A percentile compares a stretch with the other conserved stretches of the same genome.
Evolutionary conservation across 2,797 vertebrate genomes (phyloP).

Genomic region (Knipowitschia caucasica): DNA sequence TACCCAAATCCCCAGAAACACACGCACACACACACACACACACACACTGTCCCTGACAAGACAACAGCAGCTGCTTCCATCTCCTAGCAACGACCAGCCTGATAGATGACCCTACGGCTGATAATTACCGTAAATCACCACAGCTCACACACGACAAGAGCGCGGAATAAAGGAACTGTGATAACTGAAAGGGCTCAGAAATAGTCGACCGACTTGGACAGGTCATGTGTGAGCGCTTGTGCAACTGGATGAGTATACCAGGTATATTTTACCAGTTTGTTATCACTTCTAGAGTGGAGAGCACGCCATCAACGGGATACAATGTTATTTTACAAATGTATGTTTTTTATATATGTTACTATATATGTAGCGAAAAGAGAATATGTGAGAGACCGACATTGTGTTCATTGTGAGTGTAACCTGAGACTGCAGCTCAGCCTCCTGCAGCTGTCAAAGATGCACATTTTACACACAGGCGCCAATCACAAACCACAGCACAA

Average conservation of each 20-base stretch:
- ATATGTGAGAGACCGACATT: conserved; percentile 17
- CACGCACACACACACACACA: conserved; percentile 36
- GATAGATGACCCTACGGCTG: conserved; percentile 97
- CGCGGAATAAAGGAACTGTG: conserved; percentile 34
- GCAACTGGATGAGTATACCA: conserved; percentile 84
- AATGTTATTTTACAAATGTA: neutral
- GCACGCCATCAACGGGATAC: neutral
- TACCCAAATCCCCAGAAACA: conserved; percentile 33
- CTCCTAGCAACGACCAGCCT: conserved; percentile 95
- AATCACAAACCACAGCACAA: conserved; percentile 50
- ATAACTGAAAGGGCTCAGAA: conserved; percentile 58
- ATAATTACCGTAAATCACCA: conserved; percentile 98
- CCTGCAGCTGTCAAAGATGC: conserved; percentile 55
- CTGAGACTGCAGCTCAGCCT: conserved; percentile 61
- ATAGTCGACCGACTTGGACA: conserved; percentile 76
- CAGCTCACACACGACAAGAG: conserved; percentile 82
- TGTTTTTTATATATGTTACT: neutral
- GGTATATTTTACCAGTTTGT: conserved; percentile 69
- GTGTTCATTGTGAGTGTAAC: conserved; percentile 69
- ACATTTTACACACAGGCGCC: conserved; percentile 46
- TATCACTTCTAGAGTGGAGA: conserved; percentile 33
- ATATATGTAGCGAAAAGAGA: neutral
- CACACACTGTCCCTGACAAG: conserved; percentile 70
- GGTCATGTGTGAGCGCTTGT: conserved; percentile 84
- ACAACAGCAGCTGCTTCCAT: conserved; percentile 98